Conservation (phyloP, 1,140 invertebrate genomes). For the Lepidurus apus region DNA sequence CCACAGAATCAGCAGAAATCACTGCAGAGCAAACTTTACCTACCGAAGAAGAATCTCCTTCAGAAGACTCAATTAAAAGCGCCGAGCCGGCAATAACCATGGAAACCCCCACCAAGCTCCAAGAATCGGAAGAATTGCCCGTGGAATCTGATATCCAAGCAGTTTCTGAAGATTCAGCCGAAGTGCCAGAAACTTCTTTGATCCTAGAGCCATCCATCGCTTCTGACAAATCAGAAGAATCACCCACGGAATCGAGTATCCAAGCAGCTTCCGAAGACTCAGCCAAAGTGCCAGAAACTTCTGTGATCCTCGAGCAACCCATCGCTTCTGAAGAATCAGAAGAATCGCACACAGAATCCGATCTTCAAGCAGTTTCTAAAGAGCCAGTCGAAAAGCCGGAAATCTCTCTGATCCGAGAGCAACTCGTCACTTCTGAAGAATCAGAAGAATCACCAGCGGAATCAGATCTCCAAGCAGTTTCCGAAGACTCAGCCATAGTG, state of each 20-base stretch:
- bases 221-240: not conserved
- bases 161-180: not conserved
- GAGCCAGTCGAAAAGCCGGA: not conserved
- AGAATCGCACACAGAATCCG: not conserved
- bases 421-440: not conserved
- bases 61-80: not conserved
- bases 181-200: not conserved
- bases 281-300: too few species aligned
- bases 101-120: not conserved
- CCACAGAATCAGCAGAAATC: not conserved
- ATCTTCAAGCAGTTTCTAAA: not conserved
- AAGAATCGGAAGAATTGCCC: not conserved
- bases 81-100: not conserved
- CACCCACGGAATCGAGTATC: not conserved
- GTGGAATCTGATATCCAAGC: not conserved
- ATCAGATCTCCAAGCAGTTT: not conserved
- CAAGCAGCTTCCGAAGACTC: too few species aligned
- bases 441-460: not conserved
- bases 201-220: too few species aligned
- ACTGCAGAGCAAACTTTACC: not conserved
- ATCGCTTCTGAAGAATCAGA: not conserved
- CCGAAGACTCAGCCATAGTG: too few species aligned
- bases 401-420: not conserved
- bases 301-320: too few species aligned
- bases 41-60: not conserved